These are phyloP conservation scores for Oreochromis tanganicae DNA, from an alignment of 2,113 vertebrate species.

Conservation along the genomic window DNA sequence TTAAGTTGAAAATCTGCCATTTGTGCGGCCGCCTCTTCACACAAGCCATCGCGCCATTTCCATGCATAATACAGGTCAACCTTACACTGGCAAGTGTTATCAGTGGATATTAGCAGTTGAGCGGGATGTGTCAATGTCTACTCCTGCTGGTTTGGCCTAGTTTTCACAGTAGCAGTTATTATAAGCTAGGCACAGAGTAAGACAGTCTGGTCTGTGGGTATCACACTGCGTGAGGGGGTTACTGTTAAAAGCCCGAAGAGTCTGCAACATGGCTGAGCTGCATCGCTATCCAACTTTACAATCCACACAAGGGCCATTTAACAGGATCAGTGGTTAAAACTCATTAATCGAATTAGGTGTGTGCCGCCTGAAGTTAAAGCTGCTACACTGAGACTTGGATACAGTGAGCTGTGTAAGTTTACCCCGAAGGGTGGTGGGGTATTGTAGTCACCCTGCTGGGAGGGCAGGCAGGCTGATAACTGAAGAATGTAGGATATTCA, in stretches of 20 bases:
- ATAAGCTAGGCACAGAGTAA: slow-evolving; percentile 17
- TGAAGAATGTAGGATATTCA: not conserved
- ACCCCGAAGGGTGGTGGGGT: not conserved
- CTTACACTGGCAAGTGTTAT: slow-evolving; percentile 13
- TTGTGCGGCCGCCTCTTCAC: not conserved
- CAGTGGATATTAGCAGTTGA: not conserved
- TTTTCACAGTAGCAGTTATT: slow-evolving; percentile 35
- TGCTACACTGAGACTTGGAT: not conserved
- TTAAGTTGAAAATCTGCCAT: not conserved
- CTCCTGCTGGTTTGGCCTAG: slow-evolving; percentile 18
- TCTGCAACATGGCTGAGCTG: slow-evolving; percentile 12
- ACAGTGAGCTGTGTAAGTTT: not conserved
- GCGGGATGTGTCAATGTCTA: slow-evolving; percentile 23
- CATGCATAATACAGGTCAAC: not conserved
- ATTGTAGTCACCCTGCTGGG: not conserved
- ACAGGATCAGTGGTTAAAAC: slow-evolving; percentile 33
- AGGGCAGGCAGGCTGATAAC: not conserved
- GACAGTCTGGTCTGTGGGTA: slow-evolving; percentile 52
- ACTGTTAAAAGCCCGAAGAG: not conserved
- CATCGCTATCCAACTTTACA: not conserved
- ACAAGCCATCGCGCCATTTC: not conserved
- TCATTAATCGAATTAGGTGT: slow-evolving; percentile 40
- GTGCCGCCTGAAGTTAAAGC: not conserved
- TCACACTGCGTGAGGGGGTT: slow-evolving; percentile 6
- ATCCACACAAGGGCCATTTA: slow-evolving; percentile 28